These are phyloP conservation scores for Crocuta crocuta DNA, from an alignment of 2,113 vertebrate species.

Conservation along the genomic window DNA sequence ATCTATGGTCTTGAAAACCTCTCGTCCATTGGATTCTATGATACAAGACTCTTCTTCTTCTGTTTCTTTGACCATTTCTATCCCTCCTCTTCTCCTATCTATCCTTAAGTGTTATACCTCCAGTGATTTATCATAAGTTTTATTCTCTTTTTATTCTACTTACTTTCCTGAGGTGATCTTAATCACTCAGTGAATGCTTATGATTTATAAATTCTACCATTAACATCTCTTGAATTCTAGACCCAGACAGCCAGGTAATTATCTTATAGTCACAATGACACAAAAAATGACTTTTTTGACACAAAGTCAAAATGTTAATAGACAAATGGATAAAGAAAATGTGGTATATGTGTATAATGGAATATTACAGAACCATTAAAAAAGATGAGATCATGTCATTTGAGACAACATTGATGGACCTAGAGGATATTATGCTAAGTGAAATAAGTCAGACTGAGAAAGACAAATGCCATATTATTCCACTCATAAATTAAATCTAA, in stretches of 20 bases:
- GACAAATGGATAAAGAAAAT: not conserved
- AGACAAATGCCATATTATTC: not conserved
- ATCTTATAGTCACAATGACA: not conserved
- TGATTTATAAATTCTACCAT: slow-evolving; percentile 17
- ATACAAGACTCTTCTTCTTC: not conserved
- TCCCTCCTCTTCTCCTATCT: not conserved
- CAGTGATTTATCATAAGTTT: not conserved
- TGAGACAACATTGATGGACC: not conserved
- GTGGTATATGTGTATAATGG: not conserved
- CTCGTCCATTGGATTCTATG: not conserved
- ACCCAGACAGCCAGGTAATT: not conserved
- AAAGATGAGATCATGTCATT: not conserved
- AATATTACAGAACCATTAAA: not conserved
- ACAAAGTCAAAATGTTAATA: not conserved
- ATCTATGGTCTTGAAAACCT: not conserved
- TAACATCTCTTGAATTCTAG: not conserved
- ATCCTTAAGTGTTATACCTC: not conserved
- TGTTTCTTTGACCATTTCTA: not conserved
- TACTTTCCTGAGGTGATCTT: not conserved
- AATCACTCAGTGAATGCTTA: not conserved
- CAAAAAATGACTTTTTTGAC: too few species aligned
- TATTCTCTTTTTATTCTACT: not conserved
- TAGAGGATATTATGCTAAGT: not conserved
- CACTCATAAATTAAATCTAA: not conserved
- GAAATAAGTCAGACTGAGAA: not conserved